Evolutionary conservation across 2,113 vertebrate genomes (phyloP), one percentile per base, ranked within the genome.

Genomic region (Bos javanicus): DNA sequence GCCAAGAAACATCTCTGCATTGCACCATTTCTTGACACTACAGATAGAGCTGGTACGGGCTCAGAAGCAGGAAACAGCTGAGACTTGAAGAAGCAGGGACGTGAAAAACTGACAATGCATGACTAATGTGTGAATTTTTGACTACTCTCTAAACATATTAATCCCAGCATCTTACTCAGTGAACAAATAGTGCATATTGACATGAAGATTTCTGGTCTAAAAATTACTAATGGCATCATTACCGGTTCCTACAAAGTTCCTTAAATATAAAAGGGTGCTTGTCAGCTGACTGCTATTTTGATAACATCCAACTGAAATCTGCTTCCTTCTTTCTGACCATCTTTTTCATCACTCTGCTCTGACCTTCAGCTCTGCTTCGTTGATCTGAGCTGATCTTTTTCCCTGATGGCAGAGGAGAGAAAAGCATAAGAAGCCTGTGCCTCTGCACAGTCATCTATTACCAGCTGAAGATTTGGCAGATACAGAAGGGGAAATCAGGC

Each of bases 261-360:
- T 91, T 48, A 89, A 46, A 33, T 89, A 57, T 36, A 78, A 93
- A 94, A 95, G 46, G 46, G 54, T 85, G 28, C n/a, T 71, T 92
- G 26, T 86, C 76, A 43, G 9, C 87, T 52, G 60, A 67, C 80
- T 43, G 56, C 92, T 92, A 11, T 81, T 95, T 95, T 74, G 16
- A 86, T 82, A 91, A 82, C 54, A 92, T 88, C 46, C 80, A 74
- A 4, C 0, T 60, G 89, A 92, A 78, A 71, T 81, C 30, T 86
- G 26, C 21, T 54, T 83, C 19, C 78, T 96, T 97, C 86, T 94
- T 98, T 97, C 30, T 39, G 76, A 95, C 96, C 95, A 52, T 95
- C 95, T 85, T 82, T 97, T 74, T 84, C 82, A 93, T 71, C 36
- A 33, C 16, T 85, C 30, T 25, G 16, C n/a, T 89, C 92, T 93